Percentiles rank a stretch among this genome's conserved stretches.
Conservation (phyloP, 2,888 invertebrate genomes). For the Patella caerulea region DNA sequence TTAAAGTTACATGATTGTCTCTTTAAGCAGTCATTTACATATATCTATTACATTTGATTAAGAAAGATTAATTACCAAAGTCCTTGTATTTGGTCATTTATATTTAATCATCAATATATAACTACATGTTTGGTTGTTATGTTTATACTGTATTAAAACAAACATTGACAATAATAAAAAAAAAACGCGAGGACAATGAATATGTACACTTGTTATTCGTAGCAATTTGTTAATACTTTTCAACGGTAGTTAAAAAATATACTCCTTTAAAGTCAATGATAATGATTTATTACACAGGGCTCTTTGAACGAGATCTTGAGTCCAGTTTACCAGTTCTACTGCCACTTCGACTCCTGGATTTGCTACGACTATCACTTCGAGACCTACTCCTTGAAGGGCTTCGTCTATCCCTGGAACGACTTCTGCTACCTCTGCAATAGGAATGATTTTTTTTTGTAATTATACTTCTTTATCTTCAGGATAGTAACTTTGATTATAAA, state of each 20-base stretch:
- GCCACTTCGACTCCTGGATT: conserved; percentile 27
- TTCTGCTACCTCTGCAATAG: conserved; percentile 3
- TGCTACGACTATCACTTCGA: conserved; percentile 32
- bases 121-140: too few species aligned
- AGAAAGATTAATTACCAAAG: too few species aligned
- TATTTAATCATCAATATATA: too few species aligned
- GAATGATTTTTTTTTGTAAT: too few species aligned
- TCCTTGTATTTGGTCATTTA: too few species aligned
- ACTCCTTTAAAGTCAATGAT: too few species aligned
- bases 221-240: too few species aligned
- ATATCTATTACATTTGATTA: background rate
- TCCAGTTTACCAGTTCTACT: conserved; percentile 7
- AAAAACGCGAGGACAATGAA: conserved; percentile 1
- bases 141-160: too few species aligned
- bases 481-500: too few species aligned
- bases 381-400: conserved; percentile 31
- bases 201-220: too few species aligned
- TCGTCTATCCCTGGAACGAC: conserved; percentile 6
- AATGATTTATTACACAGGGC: background rate
- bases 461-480: too few species aligned
- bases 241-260: too few species aligned
- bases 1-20: background rate
- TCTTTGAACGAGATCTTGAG: conserved; percentile 17
- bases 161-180: background rate
- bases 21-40: background rate